Conservation (phyloP, 2,113 vertebrate species). For the Connochaetes taurinus region DNA sequence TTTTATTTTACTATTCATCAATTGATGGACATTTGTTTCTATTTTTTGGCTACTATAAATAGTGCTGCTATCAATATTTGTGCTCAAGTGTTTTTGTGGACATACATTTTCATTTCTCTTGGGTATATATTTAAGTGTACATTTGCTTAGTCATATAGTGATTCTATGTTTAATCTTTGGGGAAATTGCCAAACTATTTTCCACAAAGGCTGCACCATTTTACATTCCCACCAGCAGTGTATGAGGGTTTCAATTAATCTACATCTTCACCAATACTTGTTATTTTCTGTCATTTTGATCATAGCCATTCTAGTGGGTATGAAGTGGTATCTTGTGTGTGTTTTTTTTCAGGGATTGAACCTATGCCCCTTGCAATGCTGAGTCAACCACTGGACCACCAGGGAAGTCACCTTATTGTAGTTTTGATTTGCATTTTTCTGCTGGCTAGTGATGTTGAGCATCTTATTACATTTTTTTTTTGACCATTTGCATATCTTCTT, state of each 20-base stretch:
- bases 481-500: neutral
- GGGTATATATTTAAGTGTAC: neutral
- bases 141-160: neutral
- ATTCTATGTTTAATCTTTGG: neutral
- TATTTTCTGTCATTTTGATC: neutral
- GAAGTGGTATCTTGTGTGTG: neutral
- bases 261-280: neutral
- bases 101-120: neutral
- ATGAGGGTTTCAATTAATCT: neutral
- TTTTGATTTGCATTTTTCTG: neutral
- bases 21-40: neutral
- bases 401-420: neutral
- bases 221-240: neutral
- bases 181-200: neutral
- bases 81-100: neutral
- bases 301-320: neutral
- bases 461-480: neutral
- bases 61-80: neutral
- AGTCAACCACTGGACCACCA: neutral
- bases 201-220: neutral
- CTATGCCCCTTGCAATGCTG: neutral
- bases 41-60: neutral
- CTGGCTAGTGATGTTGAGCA: neutral
- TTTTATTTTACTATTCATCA: neutral
- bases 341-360: neutral